phyloP scores from a whole-genome alignment of 2,888 invertebrate species.

The Euzophera pinguis region DNA sequence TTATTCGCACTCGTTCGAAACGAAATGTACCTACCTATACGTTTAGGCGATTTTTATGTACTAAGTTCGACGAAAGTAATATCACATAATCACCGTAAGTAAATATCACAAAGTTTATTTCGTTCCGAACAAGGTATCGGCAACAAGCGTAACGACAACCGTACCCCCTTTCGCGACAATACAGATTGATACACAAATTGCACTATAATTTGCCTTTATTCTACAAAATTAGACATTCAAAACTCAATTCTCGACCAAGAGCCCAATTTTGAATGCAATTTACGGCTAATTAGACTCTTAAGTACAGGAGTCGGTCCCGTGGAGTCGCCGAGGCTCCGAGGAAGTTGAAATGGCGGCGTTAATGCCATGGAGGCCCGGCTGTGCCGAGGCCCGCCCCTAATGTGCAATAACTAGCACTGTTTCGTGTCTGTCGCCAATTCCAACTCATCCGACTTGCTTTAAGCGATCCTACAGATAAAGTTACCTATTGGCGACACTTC shows the following conservation, averaged over 20 bases:
- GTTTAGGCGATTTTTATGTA: too few relatives aligned
- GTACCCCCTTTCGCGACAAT: constrained; percentile 33
- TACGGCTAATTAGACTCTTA: constrained; percentile 26
- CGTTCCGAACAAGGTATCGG: background rate
- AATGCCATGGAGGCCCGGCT: constrained; percentile 30
- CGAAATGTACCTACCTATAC: too few relatives aligned
- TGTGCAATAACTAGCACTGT: constrained; percentile 47
- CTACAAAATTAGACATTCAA: constrained; percentile 69
- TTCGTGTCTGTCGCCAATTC: constrained; percentile 32
- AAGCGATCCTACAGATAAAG: constrained; percentile 8
- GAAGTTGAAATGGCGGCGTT: constrained; percentile 55
- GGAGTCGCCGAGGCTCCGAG: constrained; percentile 30
- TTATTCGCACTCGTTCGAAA: too few relatives aligned
- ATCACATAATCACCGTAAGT: too few relatives aligned
- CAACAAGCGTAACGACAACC: constrained; percentile 6
- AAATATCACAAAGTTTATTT: background rate
- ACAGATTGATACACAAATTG: constrained; percentile 60
- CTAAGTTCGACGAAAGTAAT: too few relatives aligned
- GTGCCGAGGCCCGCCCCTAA: constrained; percentile 29
- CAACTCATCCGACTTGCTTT: constrained; percentile 3
- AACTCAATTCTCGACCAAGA: constrained; percentile 39
- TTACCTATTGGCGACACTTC: constrained; percentile 13
- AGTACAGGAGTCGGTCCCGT: constrained; percentile 30
- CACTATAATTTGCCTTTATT: constrained; percentile 61
- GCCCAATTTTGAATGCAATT: constrained; percentile 24